Conservation (phyloP, 2,888 invertebrate species). For the Leptinotarsa haldemani region DNA sequence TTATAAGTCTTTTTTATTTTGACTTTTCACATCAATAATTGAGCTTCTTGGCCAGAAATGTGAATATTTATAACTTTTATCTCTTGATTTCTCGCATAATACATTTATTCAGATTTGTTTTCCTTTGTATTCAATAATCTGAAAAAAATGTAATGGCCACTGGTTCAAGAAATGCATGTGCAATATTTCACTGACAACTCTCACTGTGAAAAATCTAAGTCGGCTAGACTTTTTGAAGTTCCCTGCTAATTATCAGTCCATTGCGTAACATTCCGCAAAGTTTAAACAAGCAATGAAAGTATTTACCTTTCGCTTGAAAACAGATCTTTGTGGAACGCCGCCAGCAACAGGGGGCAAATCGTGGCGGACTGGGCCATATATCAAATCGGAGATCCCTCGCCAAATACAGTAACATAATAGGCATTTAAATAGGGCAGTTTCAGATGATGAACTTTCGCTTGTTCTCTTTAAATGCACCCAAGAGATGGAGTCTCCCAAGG, state of each 20-base stretch:
- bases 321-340: slow-evolving; percentile 46
- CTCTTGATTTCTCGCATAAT: no score
- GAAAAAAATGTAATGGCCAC: no score
- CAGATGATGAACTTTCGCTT: slow-evolving; percentile 49
- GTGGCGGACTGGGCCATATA: slow-evolving; percentile 52
- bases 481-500: slow-evolving; percentile 37
- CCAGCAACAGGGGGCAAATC: slow-evolving; percentile 50
- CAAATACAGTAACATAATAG: slow-evolving; percentile 48
- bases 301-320: slow-evolving; percentile 43
- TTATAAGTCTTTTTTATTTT: no score
- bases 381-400: slow-evolving; percentile 50
- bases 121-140: no score
- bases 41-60: no score
- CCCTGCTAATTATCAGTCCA: slow-evolving; percentile 1
- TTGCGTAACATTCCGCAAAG: slow-evolving; percentile 28
- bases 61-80: no score
- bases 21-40: no score
- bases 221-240: background rate
- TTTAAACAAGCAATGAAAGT: slow-evolving; percentile 37
- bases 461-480: slow-evolving; percentile 45
- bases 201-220: background rate
- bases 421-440: slow-evolving; percentile 51
- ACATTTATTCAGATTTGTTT: no score
- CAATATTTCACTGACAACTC: slow-evolving; percentile 7
- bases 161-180: background rate